Base-by-base conservation (phyloP, 2,113 vertebrate species). In the Leucosticte australis region DNA sequence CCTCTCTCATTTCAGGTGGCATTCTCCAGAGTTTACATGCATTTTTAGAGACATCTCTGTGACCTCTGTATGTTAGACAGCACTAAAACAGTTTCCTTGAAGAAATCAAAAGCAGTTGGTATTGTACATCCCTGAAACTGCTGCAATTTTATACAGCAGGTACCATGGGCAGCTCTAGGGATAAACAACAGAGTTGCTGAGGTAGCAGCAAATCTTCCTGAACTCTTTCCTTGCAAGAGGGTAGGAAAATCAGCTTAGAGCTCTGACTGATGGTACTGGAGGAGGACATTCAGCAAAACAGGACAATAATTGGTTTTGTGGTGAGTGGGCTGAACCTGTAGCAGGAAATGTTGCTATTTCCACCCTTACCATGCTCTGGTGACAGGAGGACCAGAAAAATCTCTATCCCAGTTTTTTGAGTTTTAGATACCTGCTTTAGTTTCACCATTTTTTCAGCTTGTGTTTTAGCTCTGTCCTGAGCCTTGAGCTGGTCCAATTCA, bases 351-450 rank as follows among this genome's bases (percentile, higher is more conserved):
- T 18, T 80, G 26, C 11, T 56, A 20, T 59, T 93, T 82, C 30
- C 17, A 63, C 12, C 13, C 23, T 41, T 77, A 28, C 26, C 47
- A 13, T 22, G 15, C 7, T 15, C 31, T 46, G 20, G 28, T 56
- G 13, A 24, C 14, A 60, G 35, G 3, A 68, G 28, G 4, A 73
- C 2, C 16, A 65, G 55, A 30, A 87, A 65, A 37, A 41, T 19
- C 6, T 46, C 1, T 26, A 57, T 41, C 30, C 2, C 7, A 5
- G 1, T 0, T 19, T 53, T 80, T n/a, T 41, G 7, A 20, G 46
- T 89, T 8, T 1, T 57, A 24, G 5, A 28, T 23, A 44, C 1
- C 3, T 64, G 8, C 20, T 59, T 76, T 35, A 11, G 8, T 83
- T 77, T 42, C 28, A 75, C 46, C 17, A 39, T 7, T n/a, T 84